Percentiles rank a stretch among this genome's conserved stretches.
Conservation (phyloP, 2,797 vertebrate genomes). For the Anniella stebbinsi region DNA sequence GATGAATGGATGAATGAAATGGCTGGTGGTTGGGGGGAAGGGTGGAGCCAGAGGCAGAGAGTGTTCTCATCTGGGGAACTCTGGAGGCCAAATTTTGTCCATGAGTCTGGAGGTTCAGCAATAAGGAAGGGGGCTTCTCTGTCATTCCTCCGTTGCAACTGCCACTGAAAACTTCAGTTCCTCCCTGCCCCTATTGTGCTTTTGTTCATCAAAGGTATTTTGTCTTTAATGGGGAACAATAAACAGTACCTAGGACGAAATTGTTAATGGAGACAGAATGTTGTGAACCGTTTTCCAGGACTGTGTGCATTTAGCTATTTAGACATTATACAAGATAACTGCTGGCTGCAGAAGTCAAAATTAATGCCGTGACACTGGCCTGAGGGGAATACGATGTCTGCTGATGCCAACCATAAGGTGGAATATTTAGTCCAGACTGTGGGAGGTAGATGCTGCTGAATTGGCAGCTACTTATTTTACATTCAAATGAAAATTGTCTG, state of each 20-base stretch:
- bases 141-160: neutral
- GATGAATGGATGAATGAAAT: too few species aligned
- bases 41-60: too few species aligned
- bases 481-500: neutral
- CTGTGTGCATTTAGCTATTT: slow-evolving; percentile 19
- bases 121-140: neutral
- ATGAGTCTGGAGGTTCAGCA: too few species aligned
- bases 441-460: slow-evolving; percentile 18
- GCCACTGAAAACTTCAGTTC: neutral
- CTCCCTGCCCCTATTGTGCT: neutral
- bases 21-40: too few species aligned
- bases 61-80: too few species aligned
- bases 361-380: neutral
- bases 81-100: too few species aligned
- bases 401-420: slow-evolving; percentile 6
- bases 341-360: slow-evolving; percentile 38
- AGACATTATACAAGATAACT: slow-evolving; percentile 14
- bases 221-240: neutral
- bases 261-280: neutral
- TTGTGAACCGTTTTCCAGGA: neutral
- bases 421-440: slow-evolving; percentile 31
- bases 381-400: slow-evolving; percentile 2
- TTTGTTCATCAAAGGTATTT: neutral
- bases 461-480: slow-evolving; percentile 6
- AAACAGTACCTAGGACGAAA: neutral